Base-by-base conservation (phyloP, 2,797 vertebrate species). In the Lithobates pipiens region DNA sequence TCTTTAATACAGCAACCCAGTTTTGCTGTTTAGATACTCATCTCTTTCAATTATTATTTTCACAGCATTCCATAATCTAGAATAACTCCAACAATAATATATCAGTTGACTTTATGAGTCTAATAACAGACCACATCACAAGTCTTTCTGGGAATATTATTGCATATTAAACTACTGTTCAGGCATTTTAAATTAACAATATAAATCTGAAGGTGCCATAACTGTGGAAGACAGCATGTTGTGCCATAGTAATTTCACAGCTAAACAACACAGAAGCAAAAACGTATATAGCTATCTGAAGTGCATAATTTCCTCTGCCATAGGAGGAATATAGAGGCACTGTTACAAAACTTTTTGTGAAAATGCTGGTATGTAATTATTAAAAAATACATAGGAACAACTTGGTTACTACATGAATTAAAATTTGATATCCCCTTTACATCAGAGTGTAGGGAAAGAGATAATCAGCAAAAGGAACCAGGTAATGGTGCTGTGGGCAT, bases 101-200 rank as follows among this genome's bases (percentile, higher is more conserved):
- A 77, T 79, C 70, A 32, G 10, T 79, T 83, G 18, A 13, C 15
- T 79, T 83, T 83, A 69, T 72, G 42, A 77, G 27, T 18, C 54
- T 86, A 83, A 86, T 86, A 86, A 83, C 10, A 71, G 34, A 34
- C 57, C 32, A 16, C 13, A 73, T 73, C 67, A 42, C 3, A 21
- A 69, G 68, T 29, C 44, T 69, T n/a, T 6, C 68, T 71, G 32
- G 42, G 29, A 54, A 68, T 87, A 87, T 87, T 79, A 61, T 42
- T 69, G 21, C 65, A 27, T 39, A 83, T 83, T 83, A 83, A 69
- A 76, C 7, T 67, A 69, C 54, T 75, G 71, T 69, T 61, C 5
- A 70, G 36, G 68, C 44, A 69, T 84, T 87, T 87, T 50, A 29
- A 75, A 87, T 87, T 75, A 87, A 87, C 80, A 80, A 23, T n/a